Conservation (phyloP, 2,113 vertebrate species). For the Nanger granti region DNA sequence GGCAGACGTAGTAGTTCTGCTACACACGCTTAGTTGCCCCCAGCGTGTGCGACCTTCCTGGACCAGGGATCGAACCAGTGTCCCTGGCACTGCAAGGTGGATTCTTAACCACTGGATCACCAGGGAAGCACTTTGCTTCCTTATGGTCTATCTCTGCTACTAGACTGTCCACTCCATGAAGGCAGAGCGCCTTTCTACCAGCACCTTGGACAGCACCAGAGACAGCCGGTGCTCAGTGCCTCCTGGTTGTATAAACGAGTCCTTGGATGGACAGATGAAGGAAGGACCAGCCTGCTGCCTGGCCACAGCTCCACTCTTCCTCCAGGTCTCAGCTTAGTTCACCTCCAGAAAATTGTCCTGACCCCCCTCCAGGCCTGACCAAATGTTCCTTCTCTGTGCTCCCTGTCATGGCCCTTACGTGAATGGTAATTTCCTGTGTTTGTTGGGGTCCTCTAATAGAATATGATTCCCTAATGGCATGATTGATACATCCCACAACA, state of each 20-base stretch:
- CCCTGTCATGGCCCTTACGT: fast-evolving
- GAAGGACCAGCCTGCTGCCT: not conserved
- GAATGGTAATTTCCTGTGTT: not conserved
- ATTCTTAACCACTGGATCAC: not conserved
- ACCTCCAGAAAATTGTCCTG: not conserved
- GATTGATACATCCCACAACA: not conserved
- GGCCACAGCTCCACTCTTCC: not conserved
- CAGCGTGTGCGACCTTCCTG: not conserved
- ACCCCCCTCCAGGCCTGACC: not conserved
- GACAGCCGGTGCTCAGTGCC: fast-evolving
- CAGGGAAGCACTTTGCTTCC: not conserved
- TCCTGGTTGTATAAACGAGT: not conserved
- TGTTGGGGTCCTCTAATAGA: not conserved
- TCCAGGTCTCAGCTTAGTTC: not conserved
- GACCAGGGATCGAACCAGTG: not conserved
- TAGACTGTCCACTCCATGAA: not conserved
- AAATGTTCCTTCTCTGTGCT: not conserved
- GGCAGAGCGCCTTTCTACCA: not conserved
- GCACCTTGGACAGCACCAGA: slow-evolving; percentile 32
- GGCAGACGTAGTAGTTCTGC: not conserved
- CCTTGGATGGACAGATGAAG: not conserved
- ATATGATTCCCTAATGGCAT: not conserved
- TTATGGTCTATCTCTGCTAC: not conserved
- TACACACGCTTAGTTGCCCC: not conserved
- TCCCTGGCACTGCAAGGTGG: not conserved